Percentiles rank a stretch among this genome's conserved stretches.
Conservation (phyloP, 2,797 vertebrate species). For the Tenualosa ilisha region DNA sequence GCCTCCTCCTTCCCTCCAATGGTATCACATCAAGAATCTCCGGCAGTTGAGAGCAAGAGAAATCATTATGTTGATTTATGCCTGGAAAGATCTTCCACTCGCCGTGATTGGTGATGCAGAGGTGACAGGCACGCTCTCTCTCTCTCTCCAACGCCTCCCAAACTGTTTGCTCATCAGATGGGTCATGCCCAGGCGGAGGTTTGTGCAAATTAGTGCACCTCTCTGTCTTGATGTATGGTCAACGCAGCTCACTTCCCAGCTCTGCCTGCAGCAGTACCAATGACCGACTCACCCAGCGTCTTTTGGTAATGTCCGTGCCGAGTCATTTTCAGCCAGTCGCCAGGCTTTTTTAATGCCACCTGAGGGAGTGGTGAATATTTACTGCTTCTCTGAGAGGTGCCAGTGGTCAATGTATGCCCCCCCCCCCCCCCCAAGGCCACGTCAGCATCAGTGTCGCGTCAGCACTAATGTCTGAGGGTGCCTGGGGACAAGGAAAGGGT, state of each 20-base stretch:
- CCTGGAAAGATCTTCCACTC: constrained; percentile 37
- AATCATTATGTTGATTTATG: constrained; percentile 43
- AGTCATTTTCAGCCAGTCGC: background rate
- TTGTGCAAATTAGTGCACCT: background rate
- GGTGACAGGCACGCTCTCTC: background rate
- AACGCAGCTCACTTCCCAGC: background rate
- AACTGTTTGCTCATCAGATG: constrained; percentile 61
- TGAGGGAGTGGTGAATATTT: background rate
- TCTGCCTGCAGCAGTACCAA: constrained; percentile 37
- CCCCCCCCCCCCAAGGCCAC: too few relatives aligned
- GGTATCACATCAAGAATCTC: constrained; percentile 31
- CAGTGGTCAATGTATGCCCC: background rate
- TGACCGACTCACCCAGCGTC: background rate
- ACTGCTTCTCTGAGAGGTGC: background rate
- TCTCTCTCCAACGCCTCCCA: background rate
- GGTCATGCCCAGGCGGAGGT: constrained; percentile 3
- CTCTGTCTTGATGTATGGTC: background rate
- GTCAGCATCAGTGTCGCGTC: background rate
- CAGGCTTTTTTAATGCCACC: background rate
- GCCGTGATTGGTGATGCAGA: constrained; percentile 26
- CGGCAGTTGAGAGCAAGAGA: background rate
- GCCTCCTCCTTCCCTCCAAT: background rate
- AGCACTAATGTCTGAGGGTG: background rate
- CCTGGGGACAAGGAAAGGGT: background rate
- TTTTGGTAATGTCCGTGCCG: background rate